A percentile compares a stretch with the other conserved stretches of the same genome.
Conservation (phyloP, 2,113 vertebrate species). For the Percopsis transmontana region DNA sequence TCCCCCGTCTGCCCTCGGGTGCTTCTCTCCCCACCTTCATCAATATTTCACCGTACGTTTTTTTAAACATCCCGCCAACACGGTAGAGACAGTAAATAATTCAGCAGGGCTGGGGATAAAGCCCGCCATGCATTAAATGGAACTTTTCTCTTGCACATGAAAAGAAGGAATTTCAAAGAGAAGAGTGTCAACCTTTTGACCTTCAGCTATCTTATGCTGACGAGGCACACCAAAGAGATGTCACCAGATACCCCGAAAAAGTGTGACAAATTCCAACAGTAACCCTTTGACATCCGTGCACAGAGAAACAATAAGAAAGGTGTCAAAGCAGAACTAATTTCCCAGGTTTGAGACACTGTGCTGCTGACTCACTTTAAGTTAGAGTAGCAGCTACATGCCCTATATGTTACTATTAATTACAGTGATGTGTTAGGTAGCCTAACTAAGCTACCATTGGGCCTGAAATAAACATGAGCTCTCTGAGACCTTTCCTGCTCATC, state of each 20-base stretch:
- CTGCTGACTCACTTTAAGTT: no score
- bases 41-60: constrained; percentile 81
- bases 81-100: constrained; percentile 75
- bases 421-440: no score
- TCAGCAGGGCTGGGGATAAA: constrained; percentile 70
- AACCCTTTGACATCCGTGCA: background rate
- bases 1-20: constrained; percentile 63
- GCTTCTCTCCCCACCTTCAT: constrained; percentile 77
- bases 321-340: no score
- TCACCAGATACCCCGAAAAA: background rate
- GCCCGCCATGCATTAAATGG: constrained; percentile 64
- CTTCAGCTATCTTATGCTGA: constrained; percentile 49
- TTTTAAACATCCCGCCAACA: constrained; percentile 75
- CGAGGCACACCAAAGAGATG: constrained; percentile 18
- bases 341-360: background rate
- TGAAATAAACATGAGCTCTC: no score
- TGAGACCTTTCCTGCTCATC: constrained; percentile 2
- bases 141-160: constrained; percentile 34
- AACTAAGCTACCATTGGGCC: background rate
- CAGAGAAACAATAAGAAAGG: no score
- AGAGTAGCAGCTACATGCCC: no score
- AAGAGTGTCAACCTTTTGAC: constrained; percentile 46
- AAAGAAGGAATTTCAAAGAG: constrained; percentile 11
- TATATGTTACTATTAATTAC: no score
- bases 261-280: constrained; percentile 4